Percentiles rank a stretch among this genome's conserved stretches.
Conservation (phyloP, 2,888 invertebrate species). For the Cotesia congregata region DNA sequence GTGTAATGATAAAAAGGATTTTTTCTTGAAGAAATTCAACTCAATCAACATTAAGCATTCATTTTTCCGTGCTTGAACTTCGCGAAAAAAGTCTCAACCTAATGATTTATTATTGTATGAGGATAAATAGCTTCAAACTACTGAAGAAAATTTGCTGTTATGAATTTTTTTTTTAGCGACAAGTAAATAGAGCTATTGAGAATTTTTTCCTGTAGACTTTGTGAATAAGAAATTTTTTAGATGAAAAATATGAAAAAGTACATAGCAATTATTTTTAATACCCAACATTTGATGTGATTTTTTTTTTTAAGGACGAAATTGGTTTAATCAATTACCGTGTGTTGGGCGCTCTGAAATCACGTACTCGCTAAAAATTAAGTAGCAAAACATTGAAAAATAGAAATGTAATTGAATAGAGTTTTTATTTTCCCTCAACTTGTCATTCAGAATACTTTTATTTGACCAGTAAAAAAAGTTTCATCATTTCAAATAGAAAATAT, state of each 20-base stretch:
- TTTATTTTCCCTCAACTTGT: no score
- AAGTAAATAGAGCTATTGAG: constrained; percentile 2
- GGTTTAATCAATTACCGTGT: no score
- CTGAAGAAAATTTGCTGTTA: constrained; percentile 48
- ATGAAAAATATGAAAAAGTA: no score
- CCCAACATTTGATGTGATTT: no score
- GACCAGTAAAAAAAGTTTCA: constrained; percentile 8
- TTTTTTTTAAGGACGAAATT: no score
- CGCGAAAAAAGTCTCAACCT: constrained; percentile 43
- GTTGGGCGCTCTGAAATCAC: no score
- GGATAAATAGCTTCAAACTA: constrained; percentile 54
- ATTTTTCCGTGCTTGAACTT: constrained; percentile 29
- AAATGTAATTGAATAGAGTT: no score
- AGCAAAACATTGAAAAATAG: no score
- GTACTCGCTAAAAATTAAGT: no score
- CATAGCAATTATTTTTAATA: no score
- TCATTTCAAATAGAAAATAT: neutral
- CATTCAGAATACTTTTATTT: neutral
- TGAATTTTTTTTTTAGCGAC: constrained; percentile 28
- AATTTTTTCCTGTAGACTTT: no score
- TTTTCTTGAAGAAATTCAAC: constrained; percentile 13
- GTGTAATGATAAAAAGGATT: neutral
- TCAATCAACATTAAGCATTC: constrained; percentile 27
- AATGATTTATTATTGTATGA: constrained; percentile 51
- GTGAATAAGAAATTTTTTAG: no score